Conservation (phyloP, 2,888 invertebrate species). For the Zelleria hepariella region DNA sequence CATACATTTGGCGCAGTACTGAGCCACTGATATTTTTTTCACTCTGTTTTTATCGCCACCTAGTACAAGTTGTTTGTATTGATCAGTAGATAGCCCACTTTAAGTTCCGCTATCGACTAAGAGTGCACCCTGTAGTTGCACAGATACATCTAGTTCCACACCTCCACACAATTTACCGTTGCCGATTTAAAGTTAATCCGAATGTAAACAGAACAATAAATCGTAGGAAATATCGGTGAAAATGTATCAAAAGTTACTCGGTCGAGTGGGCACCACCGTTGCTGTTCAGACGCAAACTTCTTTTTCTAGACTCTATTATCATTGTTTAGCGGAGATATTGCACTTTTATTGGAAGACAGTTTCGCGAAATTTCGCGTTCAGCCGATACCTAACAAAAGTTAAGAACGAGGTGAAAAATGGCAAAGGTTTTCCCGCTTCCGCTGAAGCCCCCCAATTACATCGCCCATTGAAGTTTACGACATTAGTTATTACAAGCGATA, state of each 20-base stretch:
- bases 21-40: no score
- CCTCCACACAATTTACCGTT: background rate
- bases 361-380: background rate
- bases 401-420: background rate
- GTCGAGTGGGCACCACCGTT: constrained; percentile 8
- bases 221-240: constrained; percentile 35
- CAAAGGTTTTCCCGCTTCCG: background rate
- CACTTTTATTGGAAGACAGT: background rate
- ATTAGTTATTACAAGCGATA: background rate
- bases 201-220: constrained; percentile 30
- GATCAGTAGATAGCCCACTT: no score
- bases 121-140: no score
- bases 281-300: background rate
- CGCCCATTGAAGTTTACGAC: background rate
- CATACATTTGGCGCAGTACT: no score
- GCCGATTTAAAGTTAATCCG: background rate
- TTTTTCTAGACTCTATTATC: background rate
- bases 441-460: background rate
- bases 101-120: no score
- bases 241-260: constrained; percentile 38
- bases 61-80: no score
- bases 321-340: background rate
- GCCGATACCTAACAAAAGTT: background rate
- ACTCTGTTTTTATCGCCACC: no score
- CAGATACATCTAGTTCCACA: background rate